These are phyloP conservation scores for Haemorhous mexicanus DNA, from an alignment of 2,113 vertebrate genomes.

Conservation along the genomic window DNA sequence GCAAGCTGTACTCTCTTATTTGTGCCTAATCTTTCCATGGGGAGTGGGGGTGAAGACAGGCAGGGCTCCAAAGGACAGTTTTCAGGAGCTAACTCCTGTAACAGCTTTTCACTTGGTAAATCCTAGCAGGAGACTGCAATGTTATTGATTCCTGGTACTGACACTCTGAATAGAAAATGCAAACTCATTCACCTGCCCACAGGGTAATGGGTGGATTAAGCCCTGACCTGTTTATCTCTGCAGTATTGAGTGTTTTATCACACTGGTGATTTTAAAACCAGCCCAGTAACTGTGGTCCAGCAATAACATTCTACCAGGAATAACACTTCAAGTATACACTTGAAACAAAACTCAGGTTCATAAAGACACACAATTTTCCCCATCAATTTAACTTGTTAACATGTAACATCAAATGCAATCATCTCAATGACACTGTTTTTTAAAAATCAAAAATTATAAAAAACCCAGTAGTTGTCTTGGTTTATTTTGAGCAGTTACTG, in stretches of 20 bases:
- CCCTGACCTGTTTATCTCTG: not conserved
- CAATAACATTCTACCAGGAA: not conserved
- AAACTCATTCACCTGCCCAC: not conserved
- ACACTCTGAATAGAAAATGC: not conserved
- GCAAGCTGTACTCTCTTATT: not conserved
- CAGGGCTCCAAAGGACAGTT: not conserved
- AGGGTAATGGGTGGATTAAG: not conserved
- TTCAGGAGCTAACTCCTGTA: not conserved
- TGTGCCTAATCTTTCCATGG: not conserved
- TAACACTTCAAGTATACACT: not conserved
- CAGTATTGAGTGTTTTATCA: not conserved
- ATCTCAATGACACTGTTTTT: not conserved
- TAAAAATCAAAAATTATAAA: not conserved
- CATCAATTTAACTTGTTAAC: not conserved
- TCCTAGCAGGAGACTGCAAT: not conserved
- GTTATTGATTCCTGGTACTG: rapidly evolving
- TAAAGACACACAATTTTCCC: not conserved
- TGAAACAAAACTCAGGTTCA: not conserved
- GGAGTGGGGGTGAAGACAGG: not conserved
- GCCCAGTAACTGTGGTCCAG: not conserved
- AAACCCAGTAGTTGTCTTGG: not conserved
- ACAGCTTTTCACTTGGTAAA: not conserved
- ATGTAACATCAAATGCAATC: not conserved
- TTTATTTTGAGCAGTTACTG: not conserved
- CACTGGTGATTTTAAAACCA: not conserved